phyloP scores from a whole-genome alignment of 2,888 invertebrate species.

The Drosophila recens region DNA sequence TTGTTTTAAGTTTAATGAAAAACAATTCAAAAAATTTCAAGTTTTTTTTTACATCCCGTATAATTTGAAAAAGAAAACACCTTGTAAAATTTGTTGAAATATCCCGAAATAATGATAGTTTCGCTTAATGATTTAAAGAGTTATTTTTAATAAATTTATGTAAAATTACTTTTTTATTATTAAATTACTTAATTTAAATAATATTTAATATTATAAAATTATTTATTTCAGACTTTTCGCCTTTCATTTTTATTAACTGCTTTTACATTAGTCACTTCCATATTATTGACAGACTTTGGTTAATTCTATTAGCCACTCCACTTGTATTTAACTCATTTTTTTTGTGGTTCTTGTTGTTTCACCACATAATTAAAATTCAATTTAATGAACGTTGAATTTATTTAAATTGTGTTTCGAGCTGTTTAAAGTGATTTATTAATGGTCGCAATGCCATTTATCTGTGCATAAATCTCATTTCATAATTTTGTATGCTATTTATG shows the following conservation, averaged over 20 bases:
- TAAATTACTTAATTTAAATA: background rate
- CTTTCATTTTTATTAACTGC: constrained; percentile 15
- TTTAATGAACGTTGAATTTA: constrained; percentile 46
- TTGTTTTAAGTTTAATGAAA: no score
- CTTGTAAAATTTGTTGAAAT: background rate
- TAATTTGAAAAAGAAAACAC: background rate
- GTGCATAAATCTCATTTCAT: constrained; percentile 64
- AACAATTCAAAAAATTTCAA: no score
- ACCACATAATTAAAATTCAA: constrained; percentile 44
- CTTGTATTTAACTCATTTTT: background rate
- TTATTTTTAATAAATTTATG: no score
- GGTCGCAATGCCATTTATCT: constrained; percentile 59
- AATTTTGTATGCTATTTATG: constrained; percentile 25
- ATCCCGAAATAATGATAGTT: no score
- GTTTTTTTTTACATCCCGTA: no score
- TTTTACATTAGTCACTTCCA: constrained; percentile 18
- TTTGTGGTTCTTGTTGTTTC: constrained; percentile 13
- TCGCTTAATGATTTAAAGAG: no score
- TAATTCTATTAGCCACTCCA: constrained; percentile 41
- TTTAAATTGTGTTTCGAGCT: constrained; percentile 25
- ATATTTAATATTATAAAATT: constrained; percentile 1
- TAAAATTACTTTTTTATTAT: no score
- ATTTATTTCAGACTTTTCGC: background rate
- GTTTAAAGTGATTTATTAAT: constrained; percentile 67
- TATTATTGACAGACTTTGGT: constrained; percentile 18